phyloP scores from a whole-genome alignment of 2,113 vertebrate genomes.

The Trematomus loennbergii region DNA sequence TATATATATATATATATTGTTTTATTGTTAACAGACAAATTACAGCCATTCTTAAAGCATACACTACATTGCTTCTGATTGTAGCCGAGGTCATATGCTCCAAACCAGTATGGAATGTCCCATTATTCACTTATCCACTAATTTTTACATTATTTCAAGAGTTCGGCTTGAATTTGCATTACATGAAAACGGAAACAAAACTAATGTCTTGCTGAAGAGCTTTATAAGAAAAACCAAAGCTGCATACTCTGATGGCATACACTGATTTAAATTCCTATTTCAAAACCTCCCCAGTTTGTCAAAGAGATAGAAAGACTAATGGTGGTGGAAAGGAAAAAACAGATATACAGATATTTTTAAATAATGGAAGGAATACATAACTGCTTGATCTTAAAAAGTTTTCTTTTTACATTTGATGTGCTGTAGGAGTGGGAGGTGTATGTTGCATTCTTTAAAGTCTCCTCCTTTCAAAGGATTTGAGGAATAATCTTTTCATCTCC shows the following conservation, averaged over 20 bases:
- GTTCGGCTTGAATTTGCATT: too few species aligned
- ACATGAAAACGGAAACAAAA: background rate
- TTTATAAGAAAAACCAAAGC: background rate
- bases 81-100: too few species aligned
- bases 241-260: background rate
- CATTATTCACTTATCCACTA: too few species aligned
- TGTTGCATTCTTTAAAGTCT: conserved; percentile 58
- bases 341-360: conserved; percentile 21
- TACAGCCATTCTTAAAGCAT: too few species aligned
- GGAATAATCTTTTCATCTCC: conserved; percentile 65
- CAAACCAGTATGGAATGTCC: too few species aligned
- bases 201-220: background rate
- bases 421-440: conserved; percentile 38
- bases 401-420: conserved; percentile 24
- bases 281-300: conserved; percentile 41
- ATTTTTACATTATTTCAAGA: too few species aligned
- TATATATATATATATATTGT: too few species aligned
- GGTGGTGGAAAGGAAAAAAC: conserved; percentile 5
- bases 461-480: conserved; percentile 54
- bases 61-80: too few species aligned
- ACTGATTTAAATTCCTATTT: conserved; percentile 10
- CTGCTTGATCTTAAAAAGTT: conserved; percentile 44
- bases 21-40: too few species aligned
- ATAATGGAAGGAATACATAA: conserved; percentile 21
- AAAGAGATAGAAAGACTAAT: conserved; percentile 21